Conservation (phyloP, 2,888 invertebrate species). For the Dyspetes luteomarginatus region DNA sequence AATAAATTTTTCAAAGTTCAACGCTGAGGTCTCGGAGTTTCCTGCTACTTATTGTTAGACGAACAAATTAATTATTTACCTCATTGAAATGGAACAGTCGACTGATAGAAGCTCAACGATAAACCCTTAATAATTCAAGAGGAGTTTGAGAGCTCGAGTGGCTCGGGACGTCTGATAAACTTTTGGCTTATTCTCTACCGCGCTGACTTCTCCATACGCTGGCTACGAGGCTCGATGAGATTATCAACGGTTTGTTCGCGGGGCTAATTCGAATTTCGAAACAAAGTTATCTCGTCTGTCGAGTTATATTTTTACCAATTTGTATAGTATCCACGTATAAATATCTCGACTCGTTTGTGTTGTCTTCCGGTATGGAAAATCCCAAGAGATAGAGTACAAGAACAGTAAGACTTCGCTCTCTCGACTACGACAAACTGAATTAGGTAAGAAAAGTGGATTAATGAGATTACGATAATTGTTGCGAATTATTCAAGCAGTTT, state of each 20-base stretch:
- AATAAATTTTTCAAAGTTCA: too few species aligned
- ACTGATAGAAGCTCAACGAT: too few species aligned
- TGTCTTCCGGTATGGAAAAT: neutral
- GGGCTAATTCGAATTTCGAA: constrained; percentile 47
- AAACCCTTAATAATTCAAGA: too few species aligned
- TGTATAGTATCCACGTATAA: neutral
- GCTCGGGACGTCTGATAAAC: too few species aligned
- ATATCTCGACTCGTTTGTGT: neutral
- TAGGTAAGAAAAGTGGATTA: constrained; percentile 40
- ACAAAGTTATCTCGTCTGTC: constrained; percentile 40
- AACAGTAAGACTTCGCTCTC: neutral
- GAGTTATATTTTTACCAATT: neutral
- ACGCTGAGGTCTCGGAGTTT: too few species aligned
- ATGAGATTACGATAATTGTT: constrained; percentile 30
- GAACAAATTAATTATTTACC: too few species aligned
- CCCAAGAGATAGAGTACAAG: neutral
- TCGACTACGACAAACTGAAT: constrained; percentile 28
- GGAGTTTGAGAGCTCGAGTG: too few species aligned
- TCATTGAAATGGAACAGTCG: too few species aligned
- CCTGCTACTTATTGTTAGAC: too few species aligned
- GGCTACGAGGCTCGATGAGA: too few species aligned
- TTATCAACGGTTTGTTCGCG: constrained; percentile 1
- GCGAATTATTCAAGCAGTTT: neutral
- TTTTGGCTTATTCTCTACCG: too few species aligned
- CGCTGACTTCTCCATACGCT: too few species aligned